phyloP scores from a whole-genome alignment of 2,113 vertebrate species.

The Dermatemys mawii region DNA sequence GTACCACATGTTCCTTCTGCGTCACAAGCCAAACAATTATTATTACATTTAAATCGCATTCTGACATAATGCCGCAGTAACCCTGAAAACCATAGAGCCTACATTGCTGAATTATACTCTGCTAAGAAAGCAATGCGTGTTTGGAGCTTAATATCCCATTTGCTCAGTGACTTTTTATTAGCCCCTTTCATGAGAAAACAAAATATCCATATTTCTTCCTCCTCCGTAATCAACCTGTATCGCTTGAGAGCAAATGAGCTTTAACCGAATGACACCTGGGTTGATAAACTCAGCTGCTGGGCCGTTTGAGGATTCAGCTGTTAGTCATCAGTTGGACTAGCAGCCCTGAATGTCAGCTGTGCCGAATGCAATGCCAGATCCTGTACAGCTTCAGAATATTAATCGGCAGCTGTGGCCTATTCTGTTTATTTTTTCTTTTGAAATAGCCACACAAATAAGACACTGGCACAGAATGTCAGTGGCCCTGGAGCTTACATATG shows the following conservation, averaged over 20 bases:
- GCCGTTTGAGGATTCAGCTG: not conserved
- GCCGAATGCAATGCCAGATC: not conserved
- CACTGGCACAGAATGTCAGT: not conserved
- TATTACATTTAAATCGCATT: constrained; percentile 45
- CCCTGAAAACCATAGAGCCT: constrained; percentile 7
- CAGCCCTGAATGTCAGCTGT: not conserved
- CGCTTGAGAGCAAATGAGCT: not conserved
- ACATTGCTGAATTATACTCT: not conserved
- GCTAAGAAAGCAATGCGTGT: not conserved
- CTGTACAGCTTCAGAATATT: not conserved
- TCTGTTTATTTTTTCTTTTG: constrained; percentile 33
- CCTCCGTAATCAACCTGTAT: not conserved
- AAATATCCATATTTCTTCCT: not conserved
- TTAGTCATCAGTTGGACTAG: not conserved
- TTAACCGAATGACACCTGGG: not conserved
- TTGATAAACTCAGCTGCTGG: rapidly evolving
- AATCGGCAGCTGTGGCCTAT: constrained; percentile 32
- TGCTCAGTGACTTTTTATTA: not conserved
- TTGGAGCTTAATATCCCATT: not conserved
- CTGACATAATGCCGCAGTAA: constrained; percentile 30
- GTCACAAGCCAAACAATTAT: constrained; percentile 32
- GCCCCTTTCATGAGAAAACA: rapidly evolving
- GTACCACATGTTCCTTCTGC: constrained; percentile 11
- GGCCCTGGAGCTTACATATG: not conserved
- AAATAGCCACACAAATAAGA: constrained; percentile 26